Conservation (phyloP, 1,140 invertebrate species). For the Brachionus calyciflorus region DNA sequence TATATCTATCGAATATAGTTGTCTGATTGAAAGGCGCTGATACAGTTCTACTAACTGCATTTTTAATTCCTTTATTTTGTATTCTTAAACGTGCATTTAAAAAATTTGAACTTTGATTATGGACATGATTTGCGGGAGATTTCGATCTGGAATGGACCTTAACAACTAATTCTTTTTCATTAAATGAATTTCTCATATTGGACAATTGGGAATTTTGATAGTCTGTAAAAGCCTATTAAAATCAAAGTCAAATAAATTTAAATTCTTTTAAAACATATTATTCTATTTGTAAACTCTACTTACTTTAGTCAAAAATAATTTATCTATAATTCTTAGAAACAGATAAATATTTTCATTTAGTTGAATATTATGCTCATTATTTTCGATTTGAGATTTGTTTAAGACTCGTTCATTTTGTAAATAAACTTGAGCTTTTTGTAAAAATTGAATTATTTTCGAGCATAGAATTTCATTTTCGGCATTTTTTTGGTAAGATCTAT, state of each 20-base stretch:
- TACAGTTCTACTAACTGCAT: neutral
- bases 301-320: slow-evolving; percentile 33
- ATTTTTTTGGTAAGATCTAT: neutral
- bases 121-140: neutral
- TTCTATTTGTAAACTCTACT: neutral
- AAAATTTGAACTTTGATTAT: slow-evolving; percentile 10
- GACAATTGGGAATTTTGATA: slow-evolving; percentile 32
- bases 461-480: neutral
- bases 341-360: neutral
- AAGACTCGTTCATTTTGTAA: neutral
- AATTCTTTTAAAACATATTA: neutral
- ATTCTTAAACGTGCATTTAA: neutral
- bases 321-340: slow-evolving; percentile 21
- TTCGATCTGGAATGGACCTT: neutral
- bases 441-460: slow-evolving; percentile 15
- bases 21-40: neutral
- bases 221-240: slow-evolving; percentile 17
- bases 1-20: neutral
- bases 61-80: neutral
- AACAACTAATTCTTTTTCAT: neutral
- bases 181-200: neutral
- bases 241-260: neutral
- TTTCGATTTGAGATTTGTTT: no score
- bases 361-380: neutral
- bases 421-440: slow-evolving; percentile 13